Conservation (phyloP, 2,797 vertebrate genomes). For the Nannoperca australis region DNA sequence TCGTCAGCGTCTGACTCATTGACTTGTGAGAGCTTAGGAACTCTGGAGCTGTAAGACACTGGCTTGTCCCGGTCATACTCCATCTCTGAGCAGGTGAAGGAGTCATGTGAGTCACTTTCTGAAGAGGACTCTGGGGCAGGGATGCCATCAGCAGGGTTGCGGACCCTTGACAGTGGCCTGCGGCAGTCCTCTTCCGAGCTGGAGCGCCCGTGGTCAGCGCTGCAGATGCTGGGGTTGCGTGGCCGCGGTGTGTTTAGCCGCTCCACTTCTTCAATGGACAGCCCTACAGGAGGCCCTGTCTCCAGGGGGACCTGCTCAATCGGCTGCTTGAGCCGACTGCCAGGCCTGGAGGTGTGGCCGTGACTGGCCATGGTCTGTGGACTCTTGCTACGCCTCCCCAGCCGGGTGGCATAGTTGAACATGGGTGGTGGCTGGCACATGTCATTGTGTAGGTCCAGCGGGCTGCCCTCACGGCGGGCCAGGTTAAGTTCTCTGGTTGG, state of each 20-base stretch:
- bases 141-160: slow-evolving; percentile 96
- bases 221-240: slow-evolving; percentile 97
- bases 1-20: slow-evolving; percentile 97
- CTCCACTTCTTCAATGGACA: slow-evolving; percentile 98
- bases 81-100: slow-evolving; percentile 99
- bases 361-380: slow-evolving; percentile 93
- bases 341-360: slow-evolving; percentile 89
- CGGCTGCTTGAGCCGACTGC: slow-evolving; percentile 95
- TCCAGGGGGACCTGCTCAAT: slow-evolving; percentile 93
- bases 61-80: slow-evolving; percentile 97
- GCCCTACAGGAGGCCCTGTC: slow-evolving; percentile 92
- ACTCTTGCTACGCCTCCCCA: slow-evolving; percentile 96
- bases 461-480: slow-evolving; percentile 91
- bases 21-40: slow-evolving; percentile 97
- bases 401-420: slow-evolving; percentile 93
- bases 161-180: slow-evolving; percentile 92
- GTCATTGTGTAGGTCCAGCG: slow-evolving; percentile 91
- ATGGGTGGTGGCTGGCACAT: slow-evolving; percentile 89
- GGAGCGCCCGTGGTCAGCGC: slow-evolving; percentile 96
- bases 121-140: slow-evolving; percentile 96
- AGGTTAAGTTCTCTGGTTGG: slow-evolving; percentile 95
- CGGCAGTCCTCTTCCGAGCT: slow-evolving; percentile 97
- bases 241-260: slow-evolving; percentile 96
- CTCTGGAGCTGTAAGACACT: slow-evolving; percentile 90
- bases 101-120: slow-evolving; percentile 98